Base-by-base conservation (phyloP, 2,888 invertebrate genomes). In the Cheilosia urbana region DNA sequence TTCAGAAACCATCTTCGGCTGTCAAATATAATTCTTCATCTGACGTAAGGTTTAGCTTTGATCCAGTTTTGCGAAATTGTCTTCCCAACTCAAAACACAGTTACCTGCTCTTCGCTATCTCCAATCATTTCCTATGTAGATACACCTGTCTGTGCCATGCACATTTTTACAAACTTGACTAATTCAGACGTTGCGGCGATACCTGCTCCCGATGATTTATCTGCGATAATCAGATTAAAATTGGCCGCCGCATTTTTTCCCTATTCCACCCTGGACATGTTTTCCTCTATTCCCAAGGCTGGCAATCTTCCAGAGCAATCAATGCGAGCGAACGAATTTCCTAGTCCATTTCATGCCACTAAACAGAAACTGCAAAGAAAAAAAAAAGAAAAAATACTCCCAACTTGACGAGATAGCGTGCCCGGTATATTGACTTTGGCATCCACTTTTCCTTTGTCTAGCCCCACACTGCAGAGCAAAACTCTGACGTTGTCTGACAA, bases 281-380 rank as follows among this genome's bases (percentile, higher is more conserved):
- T 49, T 57, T 6, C 9, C 15, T 58, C 17, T n/a, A 4, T 51
- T 6, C 30, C 9, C 19, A 37, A 45, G 13, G 13, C 3, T 27
- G 60, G 30, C 42, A 69, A 81, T 73, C 78, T 68, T 27, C 66
- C 34, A 53, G 15, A 63, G 27, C 83, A 79, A 83, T 83, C 78
- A 83, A 78, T 73, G 68, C 51, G 73, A 83, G 73, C 78, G 45
- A 73, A 83, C 82, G 78, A 63, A 73, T 83, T 83, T 83, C 73
- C 51, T 83, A 63, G 65, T 45, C 49, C 57, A 63, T 58, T 76
- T 65, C 53, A 76, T 71, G 65, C 65, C 78, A 62, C 65, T 68
- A 34, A 51, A 37, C 34, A 62, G 27, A 17, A 40, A 15, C 30
- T 4, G 34, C 34, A 37, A 3, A 4, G 9, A 13, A 3, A 13